Evolutionary conservation across 2,113 vertebrate genomes (phyloP), one percentile per base, ranked within the genome.

Genomic region (Pedetes capensis): DNA sequence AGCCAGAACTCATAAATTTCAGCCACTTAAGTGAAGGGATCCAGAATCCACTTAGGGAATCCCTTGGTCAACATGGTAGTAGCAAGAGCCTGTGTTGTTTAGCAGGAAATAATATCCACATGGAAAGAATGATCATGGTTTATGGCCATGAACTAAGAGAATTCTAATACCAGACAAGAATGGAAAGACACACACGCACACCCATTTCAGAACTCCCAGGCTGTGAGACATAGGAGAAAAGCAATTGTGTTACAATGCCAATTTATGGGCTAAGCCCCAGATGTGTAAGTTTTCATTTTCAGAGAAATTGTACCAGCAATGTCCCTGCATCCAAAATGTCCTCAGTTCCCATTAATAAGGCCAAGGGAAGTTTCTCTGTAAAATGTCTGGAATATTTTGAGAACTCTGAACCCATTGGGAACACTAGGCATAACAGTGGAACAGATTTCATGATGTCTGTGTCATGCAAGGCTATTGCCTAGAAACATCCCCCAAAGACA

Each of bases 401-500:
- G 80, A 93, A 75, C 44, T 84, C 34, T 39, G 61, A 87, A 81
- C 29, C 76, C 57, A 44, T 92, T 95, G 57, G 87, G 84, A 93
- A 87, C 61, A 83, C 71, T 13, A 69, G 42, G 63, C 80, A 93
- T 83, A 83, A 75, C 69, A 93, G 86, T 42, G 55, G 87, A 95
- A 71, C 72, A 75, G 85, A 94, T 75, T 93, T 90, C 72, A 94
- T 83, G 72, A 91, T 96, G 81, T 93, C 87, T 75, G n/a, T 44
- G 92, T 81, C 81, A 53, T 76, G 84, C 51, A 25, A 61, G 61
- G 49, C 85, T 92, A 78, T 94, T 96, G 92, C 90, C 85, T 97
- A 89, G 95, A 97, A 95, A 95, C 85, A 95, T 61, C 42, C 74
- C 49, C 90, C 64, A 81, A 95, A 97, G 84, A 96, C 82, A n/a